These are phyloP conservation scores for Brachyopa scutellaris DNA, from an alignment of 2,888 invertebrate species.

Conservation along the genomic window DNA sequence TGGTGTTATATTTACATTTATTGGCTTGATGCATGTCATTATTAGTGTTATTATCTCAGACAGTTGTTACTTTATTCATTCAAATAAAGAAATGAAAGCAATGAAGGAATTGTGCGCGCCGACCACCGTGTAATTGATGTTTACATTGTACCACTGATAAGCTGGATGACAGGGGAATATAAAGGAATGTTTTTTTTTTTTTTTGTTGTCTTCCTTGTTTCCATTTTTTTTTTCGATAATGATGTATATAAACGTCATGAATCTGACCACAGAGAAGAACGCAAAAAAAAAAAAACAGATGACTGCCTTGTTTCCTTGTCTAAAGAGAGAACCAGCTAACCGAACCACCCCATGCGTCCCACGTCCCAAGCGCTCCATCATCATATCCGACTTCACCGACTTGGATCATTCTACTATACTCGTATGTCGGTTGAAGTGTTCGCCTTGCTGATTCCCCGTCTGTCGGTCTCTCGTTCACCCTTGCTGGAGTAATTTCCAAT, in stretches of 20 bases:
- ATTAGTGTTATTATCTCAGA: slow-evolving; percentile 60
- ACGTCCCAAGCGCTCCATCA: neutral
- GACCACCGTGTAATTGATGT: slow-evolving; percentile 58
- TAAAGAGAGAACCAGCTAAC: neutral
- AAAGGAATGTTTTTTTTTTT: slow-evolving; percentile 4
- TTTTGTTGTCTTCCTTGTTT: no score
- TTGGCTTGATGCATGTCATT: slow-evolving; percentile 60
- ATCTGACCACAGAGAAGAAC: neutral
- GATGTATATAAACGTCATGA: neutral
- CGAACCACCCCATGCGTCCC: slow-evolving; percentile 12
- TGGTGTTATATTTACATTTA: slow-evolving; percentile 62
- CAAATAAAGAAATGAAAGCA: slow-evolving; percentile 12
- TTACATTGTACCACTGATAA: slow-evolving; percentile 27
- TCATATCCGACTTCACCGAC: slow-evolving; percentile 39
- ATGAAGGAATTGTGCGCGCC: neutral
- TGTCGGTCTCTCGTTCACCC: slow-evolving; percentile 20
- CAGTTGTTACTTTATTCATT: slow-evolving; percentile 53
- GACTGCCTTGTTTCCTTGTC: neutral
- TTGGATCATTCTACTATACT: neutral
- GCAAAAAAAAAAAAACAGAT: neutral
- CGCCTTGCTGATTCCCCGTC: slow-evolving; percentile 41
- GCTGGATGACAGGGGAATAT: neutral
- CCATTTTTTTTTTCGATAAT: neutral
- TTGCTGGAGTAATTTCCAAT: slow-evolving; percentile 74
- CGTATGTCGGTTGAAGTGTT: slow-evolving; percentile 40